Percentiles rank a stretch among this genome's conserved stretches.
Evolutionary conservation across 2,113 vertebrate genomes (phyloP).

Genomic region (Vicugna pacos): DNA sequence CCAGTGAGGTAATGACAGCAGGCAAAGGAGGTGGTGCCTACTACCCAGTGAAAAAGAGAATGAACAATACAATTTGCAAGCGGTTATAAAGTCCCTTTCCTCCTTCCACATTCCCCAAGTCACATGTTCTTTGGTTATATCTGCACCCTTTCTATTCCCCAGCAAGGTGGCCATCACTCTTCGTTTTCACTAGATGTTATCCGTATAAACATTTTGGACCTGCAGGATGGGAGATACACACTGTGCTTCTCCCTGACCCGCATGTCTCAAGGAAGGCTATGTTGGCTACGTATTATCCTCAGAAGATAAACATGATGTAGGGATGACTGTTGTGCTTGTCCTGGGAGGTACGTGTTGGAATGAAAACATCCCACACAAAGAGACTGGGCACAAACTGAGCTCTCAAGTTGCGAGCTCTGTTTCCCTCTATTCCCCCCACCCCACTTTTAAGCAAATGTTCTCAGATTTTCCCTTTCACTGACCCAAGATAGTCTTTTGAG

Average conservation of each 20-base stretch:
- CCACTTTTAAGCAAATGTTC: slow-evolving; percentile 70
- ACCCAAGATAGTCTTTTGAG: slow-evolving; percentile 75
- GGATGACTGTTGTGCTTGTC: slow-evolving; percentile 51
- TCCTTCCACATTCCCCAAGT: neutral
- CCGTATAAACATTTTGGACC: slow-evolving; percentile 38
- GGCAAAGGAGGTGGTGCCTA: neutral
- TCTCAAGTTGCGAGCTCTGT: slow-evolving; percentile 71
- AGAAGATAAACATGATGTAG: slow-evolving; percentile 65
- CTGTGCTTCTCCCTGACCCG: slow-evolving; percentile 42
- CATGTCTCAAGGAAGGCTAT: slow-evolving; percentile 30
- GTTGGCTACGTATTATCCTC: slow-evolving; percentile 56
- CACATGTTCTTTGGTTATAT: neutral
- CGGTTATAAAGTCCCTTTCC: neutral
- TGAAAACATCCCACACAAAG: slow-evolving; percentile 82
- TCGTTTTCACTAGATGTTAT: slow-evolving; percentile 57
- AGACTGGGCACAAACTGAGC: slow-evolving; percentile 71
- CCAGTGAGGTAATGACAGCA: neutral
- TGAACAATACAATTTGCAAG: neutral
- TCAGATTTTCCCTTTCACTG: slow-evolving; percentile 73
- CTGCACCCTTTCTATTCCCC: neutral
- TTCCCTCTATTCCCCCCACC: slow-evolving; percentile 51
- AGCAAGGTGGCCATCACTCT: neutral
- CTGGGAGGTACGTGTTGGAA: slow-evolving; percentile 71
- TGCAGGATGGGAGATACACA: neutral
- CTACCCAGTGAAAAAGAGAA: neutral